These are phyloP conservation scores for Cheilinus undulatus DNA, from an alignment of 2,113 vertebrate genomes.

Conservation along the genomic window DNA sequence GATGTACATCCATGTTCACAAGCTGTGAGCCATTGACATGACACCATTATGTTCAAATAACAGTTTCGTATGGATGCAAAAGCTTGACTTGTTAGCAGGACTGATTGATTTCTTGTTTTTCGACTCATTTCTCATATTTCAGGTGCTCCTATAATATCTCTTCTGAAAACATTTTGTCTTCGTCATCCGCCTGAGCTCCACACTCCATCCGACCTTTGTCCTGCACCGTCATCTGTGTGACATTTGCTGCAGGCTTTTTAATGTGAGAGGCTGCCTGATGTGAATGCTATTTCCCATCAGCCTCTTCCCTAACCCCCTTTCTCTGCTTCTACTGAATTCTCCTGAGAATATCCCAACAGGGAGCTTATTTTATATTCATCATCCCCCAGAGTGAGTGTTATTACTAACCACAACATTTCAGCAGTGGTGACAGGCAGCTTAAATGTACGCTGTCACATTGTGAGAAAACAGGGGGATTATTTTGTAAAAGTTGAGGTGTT, in stretches of 20 bases:
- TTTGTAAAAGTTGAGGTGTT: background rate
- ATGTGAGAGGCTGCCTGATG: constrained; percentile 25
- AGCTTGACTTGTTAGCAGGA: background rate
- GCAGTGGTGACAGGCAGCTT: background rate
- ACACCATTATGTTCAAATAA: too few species aligned
- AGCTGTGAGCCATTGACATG: background rate
- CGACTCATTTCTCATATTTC: too few species aligned
- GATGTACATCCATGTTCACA: background rate
- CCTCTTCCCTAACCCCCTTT: background rate
- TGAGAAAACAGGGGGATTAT: background rate
- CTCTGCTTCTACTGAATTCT: background rate
- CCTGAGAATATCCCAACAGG: background rate
- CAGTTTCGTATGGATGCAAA: background rate
- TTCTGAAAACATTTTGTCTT: background rate
- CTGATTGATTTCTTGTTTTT: too few species aligned
- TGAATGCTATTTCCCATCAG: background rate
- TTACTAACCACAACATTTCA: background rate
- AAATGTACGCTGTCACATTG: background rate
- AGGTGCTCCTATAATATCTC: background rate
- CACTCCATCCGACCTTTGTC: constrained; percentile 13
- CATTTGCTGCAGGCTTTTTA: constrained; percentile 28
- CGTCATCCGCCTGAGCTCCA: background rate
- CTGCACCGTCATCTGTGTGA: constrained; percentile 11
- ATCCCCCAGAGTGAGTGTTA: background rate
- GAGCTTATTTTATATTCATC: background rate